A percentile compares a stretch with the other conserved stretches of the same genome.
Evolutionary conservation across 2,888 invertebrate genomes (phyloP).

Genomic region (Electrophaes corylata): DNA sequence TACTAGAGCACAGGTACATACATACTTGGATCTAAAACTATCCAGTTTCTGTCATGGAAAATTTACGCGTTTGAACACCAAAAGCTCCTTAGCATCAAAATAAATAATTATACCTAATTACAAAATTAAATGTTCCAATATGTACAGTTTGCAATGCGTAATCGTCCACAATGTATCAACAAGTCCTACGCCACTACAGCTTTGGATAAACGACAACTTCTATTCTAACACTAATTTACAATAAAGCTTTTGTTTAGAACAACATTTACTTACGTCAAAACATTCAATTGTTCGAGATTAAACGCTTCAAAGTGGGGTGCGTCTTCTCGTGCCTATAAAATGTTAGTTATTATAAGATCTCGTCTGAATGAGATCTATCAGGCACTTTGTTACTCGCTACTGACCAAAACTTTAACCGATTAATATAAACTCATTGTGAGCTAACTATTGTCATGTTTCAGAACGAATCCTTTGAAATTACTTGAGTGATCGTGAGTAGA

Average conservation of each 20-base stretch:
- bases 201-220: slow-evolving; percentile 77
- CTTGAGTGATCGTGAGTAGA: slow-evolving; percentile 1
- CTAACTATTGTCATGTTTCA: slow-evolving; percentile 40
- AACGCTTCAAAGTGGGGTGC: slow-evolving; percentile 60
- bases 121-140: slow-evolving; percentile 60
- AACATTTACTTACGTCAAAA: slow-evolving; percentile 78
- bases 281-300: slow-evolving; percentile 59
- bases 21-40: slow-evolving; percentile 28
- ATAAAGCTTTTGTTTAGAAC: slow-evolving; percentile 80
- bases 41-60: slow-evolving; percentile 71
- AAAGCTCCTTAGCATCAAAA: slow-evolving; percentile 72
- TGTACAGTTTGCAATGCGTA: slow-evolving; percentile 64
- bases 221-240: slow-evolving; percentile 79
- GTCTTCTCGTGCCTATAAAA: slow-evolving; percentile 41
- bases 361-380: slow-evolving; percentile 33
- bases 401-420: slow-evolving; percentile 36
- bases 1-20: not conserved
- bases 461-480: slow-evolving; percentile 28
- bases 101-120: slow-evolving; percentile 73
- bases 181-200: slow-evolving; percentile 73
- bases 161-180: slow-evolving; percentile 56
- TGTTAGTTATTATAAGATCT: slow-evolving; percentile 41
- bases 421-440: slow-evolving; percentile 35
- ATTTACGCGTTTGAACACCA: slow-evolving; percentile 63
- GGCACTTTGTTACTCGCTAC: slow-evolving; percentile 39